Percentiles rank a stretch among this genome's conserved stretches.
phyloP scores from a whole-genome alignment of 2,113 vertebrate genomes.

The Pristiophorus japonicus region DNA sequence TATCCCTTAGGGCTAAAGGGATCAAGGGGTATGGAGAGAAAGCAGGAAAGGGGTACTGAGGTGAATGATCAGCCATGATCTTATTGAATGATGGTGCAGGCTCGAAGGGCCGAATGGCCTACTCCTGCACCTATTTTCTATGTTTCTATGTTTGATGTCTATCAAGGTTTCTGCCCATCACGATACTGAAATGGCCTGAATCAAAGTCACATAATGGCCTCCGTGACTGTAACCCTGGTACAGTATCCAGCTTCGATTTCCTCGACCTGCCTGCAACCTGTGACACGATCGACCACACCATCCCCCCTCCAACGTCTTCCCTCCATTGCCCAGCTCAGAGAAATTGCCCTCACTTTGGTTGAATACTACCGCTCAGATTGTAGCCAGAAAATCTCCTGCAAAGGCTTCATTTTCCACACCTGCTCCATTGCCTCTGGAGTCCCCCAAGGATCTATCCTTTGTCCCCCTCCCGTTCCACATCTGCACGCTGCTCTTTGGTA shows the following conservation, averaged over 20 bases:
- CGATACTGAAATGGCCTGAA: not conserved
- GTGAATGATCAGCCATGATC: no score
- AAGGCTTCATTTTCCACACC: not conserved
- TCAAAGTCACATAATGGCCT: not conserved
- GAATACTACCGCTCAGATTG: no score
- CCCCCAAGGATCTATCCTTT: not conserved
- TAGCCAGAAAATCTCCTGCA: not conserved
- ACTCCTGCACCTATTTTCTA: not conserved
- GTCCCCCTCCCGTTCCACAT: not conserved
- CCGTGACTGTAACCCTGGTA: not conserved
- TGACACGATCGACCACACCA: not conserved
- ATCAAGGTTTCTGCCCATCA: not conserved
- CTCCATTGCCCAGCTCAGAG: not conserved
- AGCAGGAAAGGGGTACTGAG: no score
- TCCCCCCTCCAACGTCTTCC: not conserved
- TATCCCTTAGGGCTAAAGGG: no score
- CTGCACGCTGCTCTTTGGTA: not conserved
- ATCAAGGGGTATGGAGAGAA: no score
- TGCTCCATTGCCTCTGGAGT: not conserved
- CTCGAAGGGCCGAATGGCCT: no score
- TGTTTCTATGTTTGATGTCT: no score
- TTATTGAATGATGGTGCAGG: no score
- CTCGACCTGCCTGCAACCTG: not conserved
- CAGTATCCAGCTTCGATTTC: not conserved
- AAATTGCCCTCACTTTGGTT: not conserved